Percentiles rank a stretch among this genome's conserved stretches.
Evolutionary conservation across 2,797 vertebrate genomes (phyloP).

Genomic region (Merluccius polli): DNA sequence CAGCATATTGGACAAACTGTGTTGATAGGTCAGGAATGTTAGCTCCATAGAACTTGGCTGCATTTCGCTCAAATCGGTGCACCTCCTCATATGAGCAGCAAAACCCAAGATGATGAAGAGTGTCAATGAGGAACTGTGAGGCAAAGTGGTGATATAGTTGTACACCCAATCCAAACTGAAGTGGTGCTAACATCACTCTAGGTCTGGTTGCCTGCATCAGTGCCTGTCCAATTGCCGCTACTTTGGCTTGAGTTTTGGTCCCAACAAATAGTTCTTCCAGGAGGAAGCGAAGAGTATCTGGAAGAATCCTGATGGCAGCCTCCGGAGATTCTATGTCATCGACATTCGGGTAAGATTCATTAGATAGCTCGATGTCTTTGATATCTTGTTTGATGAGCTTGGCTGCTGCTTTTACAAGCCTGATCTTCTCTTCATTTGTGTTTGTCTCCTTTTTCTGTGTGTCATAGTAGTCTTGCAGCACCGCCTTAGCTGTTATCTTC

Average conservation of each 20-base stretch:
- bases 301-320: slow-evolving; percentile 3
- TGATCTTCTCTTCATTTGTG: too few species aligned
- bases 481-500: slow-evolving; percentile 4
- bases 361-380: too few species aligned
- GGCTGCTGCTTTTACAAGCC: too few species aligned
- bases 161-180: slow-evolving; percentile 8
- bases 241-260: slow-evolving; percentile 5
- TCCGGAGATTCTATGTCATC: neutral
- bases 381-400: too few species aligned
- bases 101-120: slow-evolving; percentile 13
- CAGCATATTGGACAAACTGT: neutral
- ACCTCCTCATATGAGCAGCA: slow-evolving; percentile 10
- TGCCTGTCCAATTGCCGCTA: slow-evolving; percentile 2
- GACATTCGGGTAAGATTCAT: too few species aligned
- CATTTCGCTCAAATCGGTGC: too few species aligned
- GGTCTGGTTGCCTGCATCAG: slow-evolving; percentile 14
- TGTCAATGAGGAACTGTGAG: slow-evolving; percentile 10
- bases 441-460: too few species aligned
- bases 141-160: slow-evolving; percentile 9
- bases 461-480: slow-evolving; percentile 10
- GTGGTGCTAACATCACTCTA: slow-evolving; percentile 11
- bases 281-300: slow-evolving; percentile 1
- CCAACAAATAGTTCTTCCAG: slow-evolving; percentile 8
- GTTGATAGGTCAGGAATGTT: too few species aligned
- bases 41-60: too few species aligned